Evolutionary conservation across 2,797 vertebrate genomes (phyloP), one percentile per base, ranked within the genome.

Genomic region (Argentina silus): DNA sequence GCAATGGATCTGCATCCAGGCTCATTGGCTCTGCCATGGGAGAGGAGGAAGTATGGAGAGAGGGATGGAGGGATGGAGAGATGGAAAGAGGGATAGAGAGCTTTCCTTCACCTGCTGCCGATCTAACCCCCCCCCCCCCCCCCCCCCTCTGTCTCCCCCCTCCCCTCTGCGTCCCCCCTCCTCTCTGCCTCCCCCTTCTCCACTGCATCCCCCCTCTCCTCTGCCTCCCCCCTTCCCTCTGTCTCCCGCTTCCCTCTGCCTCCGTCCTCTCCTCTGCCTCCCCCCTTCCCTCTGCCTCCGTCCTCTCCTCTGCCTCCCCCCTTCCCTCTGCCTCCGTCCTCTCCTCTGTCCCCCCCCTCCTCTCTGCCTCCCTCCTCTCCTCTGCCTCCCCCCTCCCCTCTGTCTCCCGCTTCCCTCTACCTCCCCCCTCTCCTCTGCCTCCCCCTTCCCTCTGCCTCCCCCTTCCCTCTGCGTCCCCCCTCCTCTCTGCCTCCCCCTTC

Each of bases 231-330:
- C 65, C 67, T 77, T 83, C 72, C 75, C 68, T 14, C 70, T 83
- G 77, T 88, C 60, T 66, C 17, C 56, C 23, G n/a, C n/a, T 77
- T 83, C 72, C 75, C 68, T 14, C 70, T 83, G 77, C 88, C 60
- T 66, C 17, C 56, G 76, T 83, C 72, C n/a, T n/a, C n/a, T n/a
- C 75, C 68, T 14, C 70, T 83, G 77, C 88, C 60, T 66, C 17
- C 56, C 23, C n/a, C n/a, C n/a, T 77, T 83, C 72, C 75, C 68
- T 14, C 70, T 83, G 77, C 88, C 60, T 66, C 17, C 56, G n/a
- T n/a, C 59, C 57, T 75, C 10, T 10, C 65, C 78, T 27, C 21
- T 27, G 1, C 74, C 60, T 15, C 6, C 36, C 21, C 19, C 0
- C 9, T 14, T 44, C 36, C 48, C 48, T 19, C 12, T 43, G 45